Percentiles rank a stretch among this genome's conserved stretches.
phyloP scores from a whole-genome alignment of 2,888 invertebrate genomes.

The Trichogramma evanescens region DNA sequence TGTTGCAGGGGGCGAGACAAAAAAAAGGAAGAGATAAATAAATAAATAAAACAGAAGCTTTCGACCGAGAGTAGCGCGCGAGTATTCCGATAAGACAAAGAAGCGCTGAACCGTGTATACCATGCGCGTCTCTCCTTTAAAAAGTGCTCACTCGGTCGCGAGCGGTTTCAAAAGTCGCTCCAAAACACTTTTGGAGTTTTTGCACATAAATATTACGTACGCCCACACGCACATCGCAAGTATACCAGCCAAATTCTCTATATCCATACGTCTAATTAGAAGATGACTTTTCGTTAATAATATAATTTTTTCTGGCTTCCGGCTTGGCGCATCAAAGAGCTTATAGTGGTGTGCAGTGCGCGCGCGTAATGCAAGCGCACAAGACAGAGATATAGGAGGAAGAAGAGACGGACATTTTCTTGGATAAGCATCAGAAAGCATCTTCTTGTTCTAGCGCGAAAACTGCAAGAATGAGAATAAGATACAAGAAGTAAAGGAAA shows the following conservation, averaged over 20 bases:
- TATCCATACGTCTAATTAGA: no score
- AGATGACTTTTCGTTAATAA: no score
- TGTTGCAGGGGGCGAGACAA: no score
- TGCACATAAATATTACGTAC: background rate
- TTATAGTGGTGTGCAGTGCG: background rate
- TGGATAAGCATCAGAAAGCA: no score
- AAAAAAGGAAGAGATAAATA: background rate
- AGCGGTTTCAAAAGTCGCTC: background rate
- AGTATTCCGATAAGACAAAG: background rate
- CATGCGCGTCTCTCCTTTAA: constrained; percentile 2
- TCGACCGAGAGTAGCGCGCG: background rate
- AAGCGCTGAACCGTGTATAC: background rate
- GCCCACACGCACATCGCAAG: background rate
- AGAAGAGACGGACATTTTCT: no score
- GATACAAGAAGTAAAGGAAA: background rate
- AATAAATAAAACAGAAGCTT: background rate
- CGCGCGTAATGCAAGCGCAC: background rate
- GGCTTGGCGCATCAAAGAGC: no score
- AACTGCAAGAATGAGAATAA: no score
- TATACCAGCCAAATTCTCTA: background rate
- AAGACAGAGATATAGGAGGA: no score
- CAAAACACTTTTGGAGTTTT: background rate
- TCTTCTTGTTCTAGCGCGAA: no score
- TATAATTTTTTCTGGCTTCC: no score
- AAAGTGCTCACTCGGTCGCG: no score